Percentiles rank a stretch among this genome's conserved stretches.
These are phyloP conservation scores for Encarsia formosa DNA, from an alignment of 2,888 invertebrate species.

Conservation along the genomic window DNA sequence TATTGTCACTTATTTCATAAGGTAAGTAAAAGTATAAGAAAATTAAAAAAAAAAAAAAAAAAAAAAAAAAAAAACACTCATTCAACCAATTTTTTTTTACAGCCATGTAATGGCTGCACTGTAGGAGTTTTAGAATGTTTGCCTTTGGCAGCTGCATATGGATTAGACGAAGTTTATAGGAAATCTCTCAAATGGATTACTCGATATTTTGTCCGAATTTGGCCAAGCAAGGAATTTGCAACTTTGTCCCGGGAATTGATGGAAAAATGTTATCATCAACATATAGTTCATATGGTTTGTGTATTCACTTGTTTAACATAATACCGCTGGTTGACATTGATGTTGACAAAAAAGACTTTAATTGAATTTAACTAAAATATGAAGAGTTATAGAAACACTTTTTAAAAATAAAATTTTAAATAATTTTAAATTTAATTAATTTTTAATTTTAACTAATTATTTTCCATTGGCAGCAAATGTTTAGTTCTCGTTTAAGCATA, in stretches of 20 bases:
- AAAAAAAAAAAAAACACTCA: neutral
- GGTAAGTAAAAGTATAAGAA: conserved; percentile 53
- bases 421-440: no score
- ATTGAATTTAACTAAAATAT: no score
- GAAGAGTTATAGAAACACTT: no score
- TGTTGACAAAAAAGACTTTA: no score
- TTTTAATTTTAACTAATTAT: no score
- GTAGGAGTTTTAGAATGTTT: conserved; percentile 84
- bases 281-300: conserved; percentile 69
- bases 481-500: no score
- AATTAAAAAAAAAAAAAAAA: no score
- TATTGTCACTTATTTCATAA: conserved; percentile 94
- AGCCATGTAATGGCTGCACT: conserved; percentile 86
- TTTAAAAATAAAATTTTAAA: no score
- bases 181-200: conserved; percentile 86
- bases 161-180: conserved; percentile 80
- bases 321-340: neutral
- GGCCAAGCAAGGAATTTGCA: conserved; percentile 89
- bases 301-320: neutral
- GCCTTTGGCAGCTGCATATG: conserved; percentile 79
- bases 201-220: conserved; percentile 79
- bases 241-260: conserved; percentile 76
- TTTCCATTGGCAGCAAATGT: no score
- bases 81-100: conserved; percentile 36
- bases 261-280: conserved; percentile 80